Percentiles rank a stretch among this genome's conserved stretches.
Evolutionary conservation across 2,797 vertebrate species (phyloP).

Genomic region (Leuciscus waleckii): DNA sequence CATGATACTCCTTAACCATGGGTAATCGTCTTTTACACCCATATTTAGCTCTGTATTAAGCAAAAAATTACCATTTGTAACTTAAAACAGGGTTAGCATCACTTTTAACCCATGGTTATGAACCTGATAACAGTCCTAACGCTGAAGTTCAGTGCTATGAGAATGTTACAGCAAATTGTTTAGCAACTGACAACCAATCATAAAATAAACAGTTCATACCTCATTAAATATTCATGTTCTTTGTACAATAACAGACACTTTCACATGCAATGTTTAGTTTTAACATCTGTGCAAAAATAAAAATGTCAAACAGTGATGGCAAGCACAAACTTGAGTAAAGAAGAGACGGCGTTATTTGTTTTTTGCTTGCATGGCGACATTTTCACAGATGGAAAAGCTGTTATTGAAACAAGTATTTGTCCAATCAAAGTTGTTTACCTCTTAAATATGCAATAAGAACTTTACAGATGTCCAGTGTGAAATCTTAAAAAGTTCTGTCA

Average conservation of each 20-base stretch:
- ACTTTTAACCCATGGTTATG: background rate
- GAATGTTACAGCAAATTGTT: background rate
- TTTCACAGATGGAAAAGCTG: slow-evolving; percentile 24
- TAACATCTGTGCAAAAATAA: slow-evolving; percentile 5
- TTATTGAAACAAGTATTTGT: background rate
- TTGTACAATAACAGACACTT: background rate
- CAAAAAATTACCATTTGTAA: background rate
- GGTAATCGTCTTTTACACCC: background rate
- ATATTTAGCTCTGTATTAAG: background rate
- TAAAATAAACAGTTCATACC: background rate
- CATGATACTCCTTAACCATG: too few relatives aligned
- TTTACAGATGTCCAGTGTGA: background rate
- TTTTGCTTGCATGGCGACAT: background rate
- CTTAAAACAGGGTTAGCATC: background rate
- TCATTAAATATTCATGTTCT: slow-evolving; percentile 24
- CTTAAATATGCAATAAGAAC: background rate
- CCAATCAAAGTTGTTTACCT: background rate
- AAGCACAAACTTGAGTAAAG: background rate
- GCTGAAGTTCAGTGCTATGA: background rate
- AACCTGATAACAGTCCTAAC: background rate
- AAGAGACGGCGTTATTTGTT: background rate
- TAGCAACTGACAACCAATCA: background rate
- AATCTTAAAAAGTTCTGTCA: background rate
- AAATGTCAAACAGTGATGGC: slow-evolving; percentile 23
- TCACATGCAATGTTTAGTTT: slow-evolving; percentile 26